Evolutionary conservation across 2,888 invertebrate genomes (phyloP).

Genomic region (Diaprepes abbreviatus): DNA sequence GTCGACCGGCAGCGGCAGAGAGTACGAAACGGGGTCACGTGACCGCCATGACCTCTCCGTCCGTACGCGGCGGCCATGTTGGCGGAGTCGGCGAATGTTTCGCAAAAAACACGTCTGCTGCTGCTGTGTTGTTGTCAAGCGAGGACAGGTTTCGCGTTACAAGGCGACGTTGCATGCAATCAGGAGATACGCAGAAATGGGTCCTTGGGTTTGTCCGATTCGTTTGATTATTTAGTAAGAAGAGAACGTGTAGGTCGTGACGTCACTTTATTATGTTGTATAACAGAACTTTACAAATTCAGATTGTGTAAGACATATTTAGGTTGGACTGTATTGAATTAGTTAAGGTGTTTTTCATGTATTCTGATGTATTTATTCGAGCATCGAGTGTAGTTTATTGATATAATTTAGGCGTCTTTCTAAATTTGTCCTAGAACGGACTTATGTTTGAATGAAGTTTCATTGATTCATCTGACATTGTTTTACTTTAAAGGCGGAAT

Average conservation of each 20-base stretch:
- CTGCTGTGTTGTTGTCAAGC: constrained; percentile 35
- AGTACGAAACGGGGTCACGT: constrained; percentile 57
- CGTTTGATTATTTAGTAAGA: constrained; percentile 9
- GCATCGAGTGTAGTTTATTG: too few species aligned
- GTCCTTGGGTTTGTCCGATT: constrained; percentile 9
- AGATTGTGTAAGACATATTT: background rate
- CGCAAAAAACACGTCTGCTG: constrained; percentile 40
- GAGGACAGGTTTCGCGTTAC: constrained; percentile 25
- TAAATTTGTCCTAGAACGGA: too few species aligned
- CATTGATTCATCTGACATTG: too few species aligned
- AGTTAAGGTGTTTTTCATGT: too few species aligned
- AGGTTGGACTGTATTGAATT: too few species aligned
- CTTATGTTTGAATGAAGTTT: too few species aligned
- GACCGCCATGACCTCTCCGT: constrained; percentile 50
- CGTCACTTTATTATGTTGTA: constrained; percentile 9
- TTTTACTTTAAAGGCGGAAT: too few species aligned
- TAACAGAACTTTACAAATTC: background rate
- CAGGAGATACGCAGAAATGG: constrained; percentile 8
- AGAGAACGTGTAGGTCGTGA: constrained; percentile 5
- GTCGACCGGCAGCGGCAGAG: constrained; percentile 41
- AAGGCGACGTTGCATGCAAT: constrained; percentile 24
- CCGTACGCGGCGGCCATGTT: constrained; percentile 42
- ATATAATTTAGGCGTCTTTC: too few species aligned
- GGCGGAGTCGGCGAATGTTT: constrained; percentile 36
- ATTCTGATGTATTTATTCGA: too few species aligned